phyloP scores from a whole-genome alignment of 1,140 invertebrate genomes.

The Cephus cinctus region DNA sequence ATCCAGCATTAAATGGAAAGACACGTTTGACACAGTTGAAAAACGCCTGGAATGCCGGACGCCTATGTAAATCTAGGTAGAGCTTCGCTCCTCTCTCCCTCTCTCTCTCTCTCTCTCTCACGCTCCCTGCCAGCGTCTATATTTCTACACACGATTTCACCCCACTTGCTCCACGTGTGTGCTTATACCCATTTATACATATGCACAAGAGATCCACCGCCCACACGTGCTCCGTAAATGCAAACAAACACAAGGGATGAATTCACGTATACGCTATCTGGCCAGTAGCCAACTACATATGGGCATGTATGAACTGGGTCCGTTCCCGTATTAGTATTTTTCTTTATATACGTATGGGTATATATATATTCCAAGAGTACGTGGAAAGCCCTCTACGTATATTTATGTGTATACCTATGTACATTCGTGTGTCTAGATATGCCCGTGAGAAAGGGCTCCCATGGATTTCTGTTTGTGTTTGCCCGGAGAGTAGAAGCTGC shows the following conservation, averaged over 20 bases:
- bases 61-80: no score
- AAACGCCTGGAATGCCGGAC: not conserved
- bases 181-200: no score
- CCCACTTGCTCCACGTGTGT: no score
- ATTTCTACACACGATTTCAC: not conserved
- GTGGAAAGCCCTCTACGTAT: constrained; percentile 1
- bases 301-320: no score
- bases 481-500: constrained; percentile 6
- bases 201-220: no score
- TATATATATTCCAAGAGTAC: not conserved
- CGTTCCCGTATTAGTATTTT: constrained; percentile 4
- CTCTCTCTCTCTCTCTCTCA: not conserved
- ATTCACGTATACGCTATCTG: no score
- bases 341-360: not conserved
- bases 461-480: constrained; percentile 19
- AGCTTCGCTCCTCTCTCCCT: not conserved
- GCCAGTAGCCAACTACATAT: no score
- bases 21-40: not conserved
- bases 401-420: constrained; percentile 12
- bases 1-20: not conserved
- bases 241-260: no score
- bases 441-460: constrained; percentile 1
- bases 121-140: not conserved
- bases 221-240: no score
- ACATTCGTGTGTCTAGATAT: constrained; percentile 14